Conservation (phyloP, 2,113 vertebrate species). For the Saimiri boliviensis region DNA sequence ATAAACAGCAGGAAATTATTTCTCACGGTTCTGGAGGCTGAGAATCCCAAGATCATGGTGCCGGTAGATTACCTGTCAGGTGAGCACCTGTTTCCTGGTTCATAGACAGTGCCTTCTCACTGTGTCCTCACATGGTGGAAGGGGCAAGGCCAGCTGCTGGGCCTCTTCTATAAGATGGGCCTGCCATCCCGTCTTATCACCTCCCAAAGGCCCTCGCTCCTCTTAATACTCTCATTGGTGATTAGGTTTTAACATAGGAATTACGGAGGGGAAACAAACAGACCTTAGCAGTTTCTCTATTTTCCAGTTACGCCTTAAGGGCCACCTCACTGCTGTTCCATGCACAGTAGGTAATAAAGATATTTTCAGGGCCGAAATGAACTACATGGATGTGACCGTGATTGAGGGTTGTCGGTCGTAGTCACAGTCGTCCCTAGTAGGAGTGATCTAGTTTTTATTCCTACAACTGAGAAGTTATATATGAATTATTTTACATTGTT, state of each 20-base stretch:
- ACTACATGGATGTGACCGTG: neutral
- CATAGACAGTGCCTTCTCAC: neutral
- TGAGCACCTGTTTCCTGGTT: neutral
- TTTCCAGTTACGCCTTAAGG: neutral
- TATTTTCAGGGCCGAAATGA: neutral
- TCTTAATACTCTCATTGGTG: neutral
- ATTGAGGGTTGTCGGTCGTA: neutral
- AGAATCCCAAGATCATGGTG: neutral
- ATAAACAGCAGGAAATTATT: neutral
- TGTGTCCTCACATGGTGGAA: neutral
- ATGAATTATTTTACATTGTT: slow-evolving; percentile 8
- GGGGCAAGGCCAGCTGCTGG: too few species aligned
- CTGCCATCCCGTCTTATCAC: neutral
- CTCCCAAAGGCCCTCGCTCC: neutral
- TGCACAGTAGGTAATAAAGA: neutral
- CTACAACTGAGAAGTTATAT: neutral
- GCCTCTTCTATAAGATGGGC: neutral
- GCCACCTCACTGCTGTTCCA: neutral
- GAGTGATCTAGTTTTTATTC: neutral
- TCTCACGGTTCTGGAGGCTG: neutral
- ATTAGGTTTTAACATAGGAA: neutral
- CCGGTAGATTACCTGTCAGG: neutral
- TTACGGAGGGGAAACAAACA: neutral
- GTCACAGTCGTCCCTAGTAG: neutral
- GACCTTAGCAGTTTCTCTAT: neutral